Evolutionary conservation across 2,113 vertebrate genomes (phyloP), one percentile per base, ranked within the genome.

Genomic region (Hydrolagus affinis): DNA sequence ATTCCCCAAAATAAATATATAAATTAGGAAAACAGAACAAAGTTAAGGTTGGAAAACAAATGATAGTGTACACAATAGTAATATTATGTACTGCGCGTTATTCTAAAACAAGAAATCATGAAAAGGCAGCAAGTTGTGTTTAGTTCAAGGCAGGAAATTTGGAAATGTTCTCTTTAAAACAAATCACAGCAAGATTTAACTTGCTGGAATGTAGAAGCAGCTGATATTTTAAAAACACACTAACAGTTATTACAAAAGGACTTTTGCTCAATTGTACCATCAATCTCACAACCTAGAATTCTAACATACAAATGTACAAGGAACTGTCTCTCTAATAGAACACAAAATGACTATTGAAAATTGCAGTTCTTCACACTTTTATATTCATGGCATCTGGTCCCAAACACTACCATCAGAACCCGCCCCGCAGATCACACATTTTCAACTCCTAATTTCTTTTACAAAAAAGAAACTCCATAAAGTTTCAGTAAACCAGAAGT

Each of bases 1-100:
- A 32, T 64, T 17, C 44, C 32, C 25, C 62, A 83, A 83, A 83
- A 83, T 83, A 83, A 83, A 83, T 80, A 80, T 8, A 80, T 83
- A 83, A 83, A 68, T 83, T 68, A 83, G 62, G 59, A 25, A 68
- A 28, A 66, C 60, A 0, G 7, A n/a, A 64, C 7, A 66, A 66
- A 83, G 21, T 17, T 83, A 59, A 83, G 25, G 23, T 21, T 66
- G 15, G 60, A 83, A 11, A 8, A 83, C 78, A 66, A 59, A 56
- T 59, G 62, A 78, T 12, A 28, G 0, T 59, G n/a, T 11, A 60
- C n/a, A 57, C n/a, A 9, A 14, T 21, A 60, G 14, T 60, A 77
- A 77, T 56, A 77, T 72, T 72, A 44, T 44, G 44, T 74, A 19
- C 60, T 30, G 78, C 19, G 21, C 66, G 23, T 21, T 64, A 64